Evolutionary conservation across 2,888 invertebrate genomes (phyloP).

Genomic region (Tanypteryx hageni): DNA sequence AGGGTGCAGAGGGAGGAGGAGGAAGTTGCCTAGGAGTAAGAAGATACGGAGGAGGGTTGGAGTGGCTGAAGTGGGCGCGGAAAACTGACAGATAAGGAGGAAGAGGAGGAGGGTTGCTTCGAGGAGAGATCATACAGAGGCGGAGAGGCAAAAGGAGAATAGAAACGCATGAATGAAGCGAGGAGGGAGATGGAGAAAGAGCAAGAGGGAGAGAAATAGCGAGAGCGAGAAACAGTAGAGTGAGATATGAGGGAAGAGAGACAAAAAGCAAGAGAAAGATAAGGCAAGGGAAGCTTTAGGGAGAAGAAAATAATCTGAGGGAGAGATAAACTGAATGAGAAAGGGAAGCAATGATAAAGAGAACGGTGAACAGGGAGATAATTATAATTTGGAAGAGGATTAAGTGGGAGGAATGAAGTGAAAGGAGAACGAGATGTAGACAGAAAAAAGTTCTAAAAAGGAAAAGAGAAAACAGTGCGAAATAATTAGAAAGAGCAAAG

Average conservation of each 20-base stretch:
- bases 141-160: not conserved
- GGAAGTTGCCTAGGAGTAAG: not conserved
- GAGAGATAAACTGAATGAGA: no score
- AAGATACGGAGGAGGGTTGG: not conserved
- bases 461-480: not conserved
- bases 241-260: no score
- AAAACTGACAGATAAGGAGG: slow-evolving; percentile 41
- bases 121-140: not conserved
- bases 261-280: no score
- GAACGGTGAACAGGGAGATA: no score
- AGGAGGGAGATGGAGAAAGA: no score
- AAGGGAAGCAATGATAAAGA: no score
- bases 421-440: not conserved
- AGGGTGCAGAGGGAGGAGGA: not conserved
- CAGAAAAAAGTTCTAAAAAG: not conserved
- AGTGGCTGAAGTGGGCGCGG: not conserved
- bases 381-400: no score
- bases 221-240: not conserved
- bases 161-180: slow-evolving; percentile 11
- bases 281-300: no score
- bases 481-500: not conserved
- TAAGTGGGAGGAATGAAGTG: not conserved
- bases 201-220: not conserved
- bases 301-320: no score
- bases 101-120: not conserved